Conservation (phyloP, 2,113 vertebrate genomes). For the Ursus arctos region DNA sequence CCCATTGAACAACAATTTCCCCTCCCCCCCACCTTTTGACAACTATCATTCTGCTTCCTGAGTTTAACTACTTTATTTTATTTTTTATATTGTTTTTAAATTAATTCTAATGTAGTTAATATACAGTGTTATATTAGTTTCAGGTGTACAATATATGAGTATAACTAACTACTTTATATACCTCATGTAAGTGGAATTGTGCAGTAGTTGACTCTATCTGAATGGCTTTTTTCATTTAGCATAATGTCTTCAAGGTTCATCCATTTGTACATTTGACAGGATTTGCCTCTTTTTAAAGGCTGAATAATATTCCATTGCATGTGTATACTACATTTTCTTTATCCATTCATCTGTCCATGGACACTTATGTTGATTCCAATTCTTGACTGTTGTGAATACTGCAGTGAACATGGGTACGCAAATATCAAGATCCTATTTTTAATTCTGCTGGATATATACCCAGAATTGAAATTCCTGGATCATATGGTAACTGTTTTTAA, state of each 20-base stretch:
- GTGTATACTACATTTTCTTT: background rate
- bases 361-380: background rate
- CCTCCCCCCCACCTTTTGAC: background rate
- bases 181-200: background rate
- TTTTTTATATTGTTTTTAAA: background rate
- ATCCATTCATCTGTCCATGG: background rate
- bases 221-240: background rate
- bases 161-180: background rate
- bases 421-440: background rate
- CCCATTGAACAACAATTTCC: background rate
- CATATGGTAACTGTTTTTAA: slow-evolving; percentile 13
- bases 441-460: background rate
- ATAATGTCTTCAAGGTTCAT: background rate
- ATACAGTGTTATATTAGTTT: background rate
- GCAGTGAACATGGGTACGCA: background rate
- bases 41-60: background rate
- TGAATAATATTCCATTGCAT: background rate
- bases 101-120: background rate
- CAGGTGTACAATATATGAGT: background rate
- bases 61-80: background rate
- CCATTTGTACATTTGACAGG: background rate
- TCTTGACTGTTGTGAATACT: slow-evolving; percentile 24
- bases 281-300: background rate
- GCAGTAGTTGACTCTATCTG: background rate
- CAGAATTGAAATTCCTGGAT: background rate